Conservation (phyloP, 2,888 invertebrate species). For the Pherbina coryleti region DNA sequence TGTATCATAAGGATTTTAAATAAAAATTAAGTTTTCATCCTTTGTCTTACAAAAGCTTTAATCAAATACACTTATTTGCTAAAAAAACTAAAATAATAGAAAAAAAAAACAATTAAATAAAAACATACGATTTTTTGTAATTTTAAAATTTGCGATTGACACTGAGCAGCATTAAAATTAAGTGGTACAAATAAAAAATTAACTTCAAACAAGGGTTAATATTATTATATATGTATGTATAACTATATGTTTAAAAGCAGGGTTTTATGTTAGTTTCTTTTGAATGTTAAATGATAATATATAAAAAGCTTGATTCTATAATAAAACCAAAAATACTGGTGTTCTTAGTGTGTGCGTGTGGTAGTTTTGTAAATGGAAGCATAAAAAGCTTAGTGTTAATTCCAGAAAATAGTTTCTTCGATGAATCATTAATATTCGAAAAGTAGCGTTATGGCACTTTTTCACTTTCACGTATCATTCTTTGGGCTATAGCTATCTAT, state of each 20-base stretch:
- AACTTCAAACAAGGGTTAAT: neutral
- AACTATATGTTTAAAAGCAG: neutral
- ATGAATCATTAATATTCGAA: no score
- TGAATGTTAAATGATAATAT: slow-evolving; percentile 46
- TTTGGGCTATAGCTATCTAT: no score
- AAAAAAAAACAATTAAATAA: slow-evolving; percentile 34
- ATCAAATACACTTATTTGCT: slow-evolving; percentile 3
- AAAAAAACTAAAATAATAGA: slow-evolving; percentile 33
- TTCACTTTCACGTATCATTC: no score
- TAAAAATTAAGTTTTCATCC: slow-evolving; percentile 41
- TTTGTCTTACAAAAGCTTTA: slow-evolving; percentile 27
- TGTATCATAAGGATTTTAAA: slow-evolving; percentile 21
- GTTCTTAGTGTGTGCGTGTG: no score
- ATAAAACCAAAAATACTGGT: neutral
- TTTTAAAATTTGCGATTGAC: slow-evolving; percentile 62
- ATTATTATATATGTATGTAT: neutral
- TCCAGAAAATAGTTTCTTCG: no score
- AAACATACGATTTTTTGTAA: neutral
- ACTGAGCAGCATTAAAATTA: slow-evolving; percentile 49
- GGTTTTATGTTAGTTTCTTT: neutral
- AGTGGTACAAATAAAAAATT: neutral
- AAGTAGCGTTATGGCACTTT: no score
- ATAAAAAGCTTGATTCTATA: slow-evolving; percentile 42
- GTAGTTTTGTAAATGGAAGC: no score
- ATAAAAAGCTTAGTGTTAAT: no score